These are phyloP conservation scores for Gasterosteus nipponicus DNA, from an alignment of 2,113 vertebrate species.

Conservation along the genomic window DNA sequence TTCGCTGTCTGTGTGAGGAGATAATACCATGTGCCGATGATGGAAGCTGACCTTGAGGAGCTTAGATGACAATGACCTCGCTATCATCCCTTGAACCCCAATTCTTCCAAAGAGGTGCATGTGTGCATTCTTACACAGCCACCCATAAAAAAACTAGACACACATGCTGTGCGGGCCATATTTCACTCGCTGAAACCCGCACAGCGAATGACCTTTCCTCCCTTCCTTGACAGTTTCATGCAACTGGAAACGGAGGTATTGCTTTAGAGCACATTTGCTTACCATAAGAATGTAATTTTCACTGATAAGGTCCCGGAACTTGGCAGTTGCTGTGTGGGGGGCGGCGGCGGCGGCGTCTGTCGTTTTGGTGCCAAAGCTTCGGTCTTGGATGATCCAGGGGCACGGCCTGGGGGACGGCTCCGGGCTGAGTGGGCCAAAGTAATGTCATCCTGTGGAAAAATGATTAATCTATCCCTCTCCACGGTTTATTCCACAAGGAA, in stretches of 20 bases:
- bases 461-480: slow-evolving; percentile 78
- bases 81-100: slow-evolving; percentile 63
- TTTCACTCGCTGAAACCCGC: slow-evolving; percentile 61
- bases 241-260: slow-evolving; percentile 75
- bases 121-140: not conserved
- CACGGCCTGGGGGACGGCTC: slow-evolving; percentile 78
- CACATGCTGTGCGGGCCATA: slow-evolving; percentile 24
- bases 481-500: slow-evolving; percentile 74
- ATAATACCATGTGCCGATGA: slow-evolving; percentile 69
- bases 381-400: slow-evolving; percentile 80
- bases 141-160: not conserved
- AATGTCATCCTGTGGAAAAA: slow-evolving; percentile 80
- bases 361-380: slow-evolving; percentile 78
- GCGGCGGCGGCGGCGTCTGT: slow-evolving; percentile 44
- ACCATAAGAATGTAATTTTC: slow-evolving; percentile 85
- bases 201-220: slow-evolving; percentile 70
- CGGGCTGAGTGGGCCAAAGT: slow-evolving; percentile 81
- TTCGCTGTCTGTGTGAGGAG: slow-evolving; percentile 63
- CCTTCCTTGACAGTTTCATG: slow-evolving; percentile 69
- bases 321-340: slow-evolving; percentile 67
- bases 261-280: slow-evolving; percentile 80
- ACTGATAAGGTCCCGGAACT: slow-evolving; percentile 80
- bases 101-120: slow-evolving; percentile 25
- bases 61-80: slow-evolving; percentile 65
- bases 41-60: slow-evolving; percentile 69